Conservation (phyloP, 2,113 vertebrate species). For the Phalacrocorax pelagicus region DNA sequence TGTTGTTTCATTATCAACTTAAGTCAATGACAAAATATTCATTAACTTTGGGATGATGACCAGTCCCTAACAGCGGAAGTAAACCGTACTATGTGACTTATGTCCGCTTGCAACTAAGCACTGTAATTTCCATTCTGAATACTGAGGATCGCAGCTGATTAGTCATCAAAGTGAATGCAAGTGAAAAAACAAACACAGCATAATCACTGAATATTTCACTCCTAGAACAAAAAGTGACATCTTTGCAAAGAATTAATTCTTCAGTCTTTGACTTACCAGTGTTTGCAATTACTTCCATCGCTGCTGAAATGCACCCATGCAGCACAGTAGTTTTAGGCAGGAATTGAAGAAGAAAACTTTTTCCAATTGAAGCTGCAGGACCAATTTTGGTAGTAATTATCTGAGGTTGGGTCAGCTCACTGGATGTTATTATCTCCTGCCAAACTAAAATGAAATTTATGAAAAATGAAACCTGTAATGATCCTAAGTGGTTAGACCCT, state of each 20-base stretch:
- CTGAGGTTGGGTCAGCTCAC: constrained; percentile 13
- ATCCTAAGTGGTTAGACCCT: neutral
- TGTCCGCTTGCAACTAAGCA: neutral
- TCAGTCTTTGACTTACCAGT: fast-evolving
- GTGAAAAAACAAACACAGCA: neutral
- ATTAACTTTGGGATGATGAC: neutral
- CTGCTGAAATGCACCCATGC: neutral
- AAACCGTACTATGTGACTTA: neutral
- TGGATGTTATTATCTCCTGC: constrained; percentile 55
- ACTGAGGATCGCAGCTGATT: neutral
- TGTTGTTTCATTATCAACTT: neutral
- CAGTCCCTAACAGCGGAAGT: neutral
- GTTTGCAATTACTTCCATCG: neutral
- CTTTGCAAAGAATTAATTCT: neutral
- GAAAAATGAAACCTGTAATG: constrained; percentile 44
- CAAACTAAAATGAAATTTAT: constrained; percentile 43
- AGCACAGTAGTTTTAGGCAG: neutral
- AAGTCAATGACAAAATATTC: neutral
- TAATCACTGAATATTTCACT: neutral
- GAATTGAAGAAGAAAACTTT: neutral
- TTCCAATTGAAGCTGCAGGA: neutral
- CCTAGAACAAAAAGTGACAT: neutral
- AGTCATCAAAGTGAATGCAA: neutral
- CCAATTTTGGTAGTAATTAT: constrained; percentile 61
- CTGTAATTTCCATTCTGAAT: neutral